phyloP scores from a whole-genome alignment of 2,797 vertebrate genomes.

The Xiphorhynchus erythropygius region DNA sequence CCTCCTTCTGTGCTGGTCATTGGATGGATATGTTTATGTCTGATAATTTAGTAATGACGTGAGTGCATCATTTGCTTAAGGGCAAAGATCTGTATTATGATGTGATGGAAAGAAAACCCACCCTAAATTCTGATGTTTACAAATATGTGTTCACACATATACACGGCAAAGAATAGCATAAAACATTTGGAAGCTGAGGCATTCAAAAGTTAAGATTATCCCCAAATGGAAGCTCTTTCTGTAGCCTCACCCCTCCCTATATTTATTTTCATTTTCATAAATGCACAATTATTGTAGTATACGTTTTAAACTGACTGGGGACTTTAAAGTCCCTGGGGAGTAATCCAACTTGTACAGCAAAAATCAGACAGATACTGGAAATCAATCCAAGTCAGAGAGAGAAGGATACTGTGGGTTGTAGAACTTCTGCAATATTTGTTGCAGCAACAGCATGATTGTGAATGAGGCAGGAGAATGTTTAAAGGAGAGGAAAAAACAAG shows the following conservation, averaged over 20 bases:
- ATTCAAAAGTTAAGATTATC: neutral
- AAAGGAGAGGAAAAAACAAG: neutral
- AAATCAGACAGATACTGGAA: neutral
- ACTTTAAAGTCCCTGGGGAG: neutral
- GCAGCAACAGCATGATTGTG: neutral
- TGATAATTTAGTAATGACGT: neutral
- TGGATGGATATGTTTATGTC: neutral
- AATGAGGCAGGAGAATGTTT: neutral
- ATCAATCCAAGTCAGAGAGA: neutral
- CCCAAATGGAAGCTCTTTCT: neutral
- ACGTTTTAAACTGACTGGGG: neutral
- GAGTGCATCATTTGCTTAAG: neutral
- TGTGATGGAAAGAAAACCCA: neutral
- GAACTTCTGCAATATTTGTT: neutral
- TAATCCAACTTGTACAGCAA: neutral
- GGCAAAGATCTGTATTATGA: neutral
- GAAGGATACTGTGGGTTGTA: neutral
- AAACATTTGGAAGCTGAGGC: neutral
- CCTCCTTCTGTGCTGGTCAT: neutral
- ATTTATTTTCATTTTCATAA: neutral
- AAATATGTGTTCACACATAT: neutral
- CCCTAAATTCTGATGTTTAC: neutral
- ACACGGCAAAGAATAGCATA: neutral
- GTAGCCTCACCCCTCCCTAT: neutral
- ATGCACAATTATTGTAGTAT: neutral